Evolutionary conservation across 1,140 invertebrate species (phyloP).

Genomic region (Anastrepha ludens): DNA sequence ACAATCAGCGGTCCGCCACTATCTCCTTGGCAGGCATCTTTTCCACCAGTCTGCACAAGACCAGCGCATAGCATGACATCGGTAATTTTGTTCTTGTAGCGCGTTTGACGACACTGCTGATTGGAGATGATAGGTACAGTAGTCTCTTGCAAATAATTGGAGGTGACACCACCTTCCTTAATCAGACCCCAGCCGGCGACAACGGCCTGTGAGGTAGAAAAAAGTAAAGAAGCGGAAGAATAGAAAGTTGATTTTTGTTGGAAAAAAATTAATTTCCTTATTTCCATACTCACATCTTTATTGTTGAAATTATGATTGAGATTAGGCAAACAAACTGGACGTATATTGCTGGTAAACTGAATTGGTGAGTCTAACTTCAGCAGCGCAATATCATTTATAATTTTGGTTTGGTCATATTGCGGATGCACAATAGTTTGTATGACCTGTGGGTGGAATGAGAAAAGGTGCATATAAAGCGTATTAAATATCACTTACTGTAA

Average conservation of each 20-base stretch:
- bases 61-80: constrained; percentile 93
- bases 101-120: constrained; percentile 85
- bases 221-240: not conserved
- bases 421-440: constrained; percentile 64
- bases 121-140: constrained; percentile 91
- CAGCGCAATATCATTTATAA: constrained; percentile 89
- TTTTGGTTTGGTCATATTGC: constrained; percentile 64
- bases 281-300: constrained; percentile 62
- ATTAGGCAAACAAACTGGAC: constrained; percentile 89
- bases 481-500: constrained; percentile 1
- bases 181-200: constrained; percentile 94
- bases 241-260: not conserved
- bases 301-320: constrained; percentile 68
- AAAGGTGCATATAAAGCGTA: not conserved
- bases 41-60: constrained; percentile 89
- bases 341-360: constrained; percentile 85
- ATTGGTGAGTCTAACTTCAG: constrained; percentile 78
- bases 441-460: constrained; percentile 57
- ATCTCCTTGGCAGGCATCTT: constrained; percentile 90
- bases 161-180: constrained; percentile 88
- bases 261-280: not conserved
- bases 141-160: constrained; percentile 87
- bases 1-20: constrained; percentile 71
- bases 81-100: constrained; percentile 93
- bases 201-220: constrained; percentile 78